A percentile compares a stretch with the other conserved stretches of the same genome.
phyloP scores from a whole-genome alignment of 2,888 invertebrate genomes.

The Ormyrus pomaceus region DNA sequence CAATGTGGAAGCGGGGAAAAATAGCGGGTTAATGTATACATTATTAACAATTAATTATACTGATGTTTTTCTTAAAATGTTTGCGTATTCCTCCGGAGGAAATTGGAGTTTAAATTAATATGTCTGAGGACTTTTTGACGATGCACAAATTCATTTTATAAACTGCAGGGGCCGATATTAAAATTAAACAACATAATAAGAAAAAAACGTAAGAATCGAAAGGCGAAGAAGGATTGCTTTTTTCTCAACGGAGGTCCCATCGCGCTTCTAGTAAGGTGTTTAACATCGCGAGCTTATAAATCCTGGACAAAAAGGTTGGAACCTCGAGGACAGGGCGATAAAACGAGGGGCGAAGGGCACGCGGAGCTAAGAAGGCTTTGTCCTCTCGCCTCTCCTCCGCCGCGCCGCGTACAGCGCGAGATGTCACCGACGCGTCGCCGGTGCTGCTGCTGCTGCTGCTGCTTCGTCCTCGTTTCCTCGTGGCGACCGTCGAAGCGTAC shows the following conservation, averaged over 20 bases:
- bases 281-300: slow-evolving; percentile 39
- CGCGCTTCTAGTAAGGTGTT: not conserved
- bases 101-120: too few species aligned
- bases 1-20: too few species aligned
- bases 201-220: too few species aligned
- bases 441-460: not conserved
- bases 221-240: not conserved
- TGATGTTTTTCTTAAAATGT: too few species aligned
- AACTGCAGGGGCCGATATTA: too few species aligned
- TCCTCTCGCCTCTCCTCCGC: slow-evolving; percentile 34
- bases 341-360: slow-evolving; percentile 1
- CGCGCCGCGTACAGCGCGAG: not conserved
- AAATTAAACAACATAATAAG: too few species aligned
- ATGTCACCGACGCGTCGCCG: not conserved
- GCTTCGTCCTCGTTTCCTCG: not conserved
- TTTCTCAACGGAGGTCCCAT: not conserved
- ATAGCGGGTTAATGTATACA: too few species aligned
- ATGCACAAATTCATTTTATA: too few species aligned
- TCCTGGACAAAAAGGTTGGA: slow-evolving; percentile 32
- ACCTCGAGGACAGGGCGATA: slow-evolving; percentile 39
- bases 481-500: too few species aligned
- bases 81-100: too few species aligned
- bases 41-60: too few species aligned
- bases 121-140: too few species aligned
- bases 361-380: slow-evolving; percentile 36